Percentiles rank a stretch among this genome's conserved stretches.
phyloP scores from a whole-genome alignment of 1,140 invertebrate species.

The Drosophila kikkawai region DNA sequence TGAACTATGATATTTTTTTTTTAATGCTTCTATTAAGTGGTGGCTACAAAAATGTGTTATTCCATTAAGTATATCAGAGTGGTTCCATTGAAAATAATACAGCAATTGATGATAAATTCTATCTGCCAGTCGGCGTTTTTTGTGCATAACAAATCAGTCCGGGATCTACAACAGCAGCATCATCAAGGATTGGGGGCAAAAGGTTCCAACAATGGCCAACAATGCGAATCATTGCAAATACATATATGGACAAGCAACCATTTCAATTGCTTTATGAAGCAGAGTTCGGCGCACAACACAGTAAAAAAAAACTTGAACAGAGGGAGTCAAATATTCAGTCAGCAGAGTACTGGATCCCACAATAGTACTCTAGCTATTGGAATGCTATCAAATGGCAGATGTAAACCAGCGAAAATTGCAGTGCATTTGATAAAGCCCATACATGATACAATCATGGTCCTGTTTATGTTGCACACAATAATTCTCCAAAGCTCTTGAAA shows the following conservation, averaged over 20 bases:
- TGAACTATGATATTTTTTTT: not conserved
- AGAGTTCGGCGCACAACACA: constrained; percentile 22
- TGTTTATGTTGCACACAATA: constrained; percentile 42
- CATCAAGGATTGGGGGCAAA: constrained; percentile 31
- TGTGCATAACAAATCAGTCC: constrained; percentile 66
- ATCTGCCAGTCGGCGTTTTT: constrained; percentile 56
- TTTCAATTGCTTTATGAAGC: constrained; percentile 64
- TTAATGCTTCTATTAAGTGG: not conserved
- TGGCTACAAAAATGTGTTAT: not conserved
- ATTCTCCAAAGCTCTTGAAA: constrained; percentile 44
- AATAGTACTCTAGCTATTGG: not conserved
- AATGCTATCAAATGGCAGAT: not conserved
- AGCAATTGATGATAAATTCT: constrained; percentile 68
- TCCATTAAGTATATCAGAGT: not conserved
- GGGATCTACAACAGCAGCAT: constrained; percentile 30
- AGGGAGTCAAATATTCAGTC: not conserved
- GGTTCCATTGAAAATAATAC: constrained; percentile 36
- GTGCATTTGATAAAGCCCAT: constrained; percentile 6
- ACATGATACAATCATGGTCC: constrained; percentile 2
- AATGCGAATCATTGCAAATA: constrained; percentile 2
- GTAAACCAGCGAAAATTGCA: not conserved
- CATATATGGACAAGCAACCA: constrained; percentile 17
- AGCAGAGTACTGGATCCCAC: not conserved
- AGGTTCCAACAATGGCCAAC: constrained; percentile 27
- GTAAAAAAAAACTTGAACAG: constrained; percentile 9